phyloP scores from a whole-genome alignment of 2,797 vertebrate species.

The Alosa sapidissima region DNA sequence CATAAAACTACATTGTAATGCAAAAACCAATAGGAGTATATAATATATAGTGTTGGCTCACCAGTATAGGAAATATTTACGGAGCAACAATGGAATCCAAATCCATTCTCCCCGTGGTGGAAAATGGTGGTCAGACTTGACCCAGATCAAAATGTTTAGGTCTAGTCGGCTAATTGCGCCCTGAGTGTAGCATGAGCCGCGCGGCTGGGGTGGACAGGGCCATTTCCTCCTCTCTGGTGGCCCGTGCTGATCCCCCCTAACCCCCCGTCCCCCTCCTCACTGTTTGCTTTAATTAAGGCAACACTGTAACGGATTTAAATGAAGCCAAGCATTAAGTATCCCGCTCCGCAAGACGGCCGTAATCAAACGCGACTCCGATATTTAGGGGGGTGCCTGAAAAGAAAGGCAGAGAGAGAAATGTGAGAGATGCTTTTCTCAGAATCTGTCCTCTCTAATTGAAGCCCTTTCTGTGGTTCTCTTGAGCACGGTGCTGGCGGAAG shows the following conservation, averaged over 20 bases:
- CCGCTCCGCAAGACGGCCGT: slow-evolving; percentile 59
- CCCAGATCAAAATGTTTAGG: slow-evolving; percentile 60
- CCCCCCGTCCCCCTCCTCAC: neutral
- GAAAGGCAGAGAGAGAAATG: slow-evolving; percentile 38
- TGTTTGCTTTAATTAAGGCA: slow-evolving; percentile 20
- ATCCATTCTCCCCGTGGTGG: slow-evolving; percentile 61
- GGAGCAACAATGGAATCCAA: slow-evolving; percentile 62
- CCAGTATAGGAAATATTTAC: slow-evolving; percentile 63
- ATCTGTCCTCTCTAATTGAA: slow-evolving; percentile 54
- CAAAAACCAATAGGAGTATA: slow-evolving; percentile 46
- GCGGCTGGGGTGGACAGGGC: neutral
- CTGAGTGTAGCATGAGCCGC: slow-evolving; percentile 31
- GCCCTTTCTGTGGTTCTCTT: slow-evolving; percentile 4
- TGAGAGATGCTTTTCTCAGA: slow-evolving; percentile 53
- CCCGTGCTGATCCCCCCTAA: neutral
- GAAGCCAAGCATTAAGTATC: slow-evolving; percentile 60
- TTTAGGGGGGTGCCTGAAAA: neutral
- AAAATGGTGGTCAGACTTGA: slow-evolving; percentile 70
- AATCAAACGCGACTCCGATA: slow-evolving; percentile 45
- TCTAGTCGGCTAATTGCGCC: slow-evolving; percentile 58
- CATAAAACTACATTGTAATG: slow-evolving; percentile 32
- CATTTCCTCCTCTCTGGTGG: neutral
- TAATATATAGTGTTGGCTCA: slow-evolving; percentile 56
- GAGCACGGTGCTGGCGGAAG: slow-evolving; percentile 21
- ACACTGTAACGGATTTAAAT: slow-evolving; percentile 11